Conservation (phyloP, 2,888 invertebrate species). For the Drosophila crucigera region DNA sequence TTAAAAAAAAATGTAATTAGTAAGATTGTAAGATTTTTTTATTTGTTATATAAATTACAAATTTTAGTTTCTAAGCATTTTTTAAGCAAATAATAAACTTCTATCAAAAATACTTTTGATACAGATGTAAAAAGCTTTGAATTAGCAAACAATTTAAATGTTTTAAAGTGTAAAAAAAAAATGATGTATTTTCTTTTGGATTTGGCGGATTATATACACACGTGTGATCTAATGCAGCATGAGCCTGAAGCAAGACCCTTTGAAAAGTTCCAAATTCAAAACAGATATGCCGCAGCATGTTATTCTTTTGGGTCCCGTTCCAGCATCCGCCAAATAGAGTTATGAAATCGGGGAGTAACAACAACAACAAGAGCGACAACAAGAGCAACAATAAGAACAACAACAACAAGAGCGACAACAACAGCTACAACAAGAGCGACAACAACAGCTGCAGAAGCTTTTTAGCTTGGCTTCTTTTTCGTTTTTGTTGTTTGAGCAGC, state of each 20-base stretch:
- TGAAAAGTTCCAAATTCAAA: conserved; percentile 34
- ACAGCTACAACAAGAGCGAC: conserved; percentile 7
- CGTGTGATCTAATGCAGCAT: not conserved
- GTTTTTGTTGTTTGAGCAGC: conserved; percentile 54
- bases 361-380: conserved; percentile 9
- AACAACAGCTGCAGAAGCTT: conserved; percentile 42
- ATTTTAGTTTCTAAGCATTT: accelerated
- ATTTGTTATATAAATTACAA: not conserved
- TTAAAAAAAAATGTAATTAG: not conserved
- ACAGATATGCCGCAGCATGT: conserved; percentile 16
- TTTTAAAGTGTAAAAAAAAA: not conserved
- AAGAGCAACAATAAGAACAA: conserved; percentile 18
- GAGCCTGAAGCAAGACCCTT: conserved; percentile 8
- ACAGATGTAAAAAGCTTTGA: not conserved
- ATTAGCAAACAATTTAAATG: not conserved
- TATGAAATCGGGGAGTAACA: conserved; percentile 36
- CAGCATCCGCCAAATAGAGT: conserved; percentile 56
- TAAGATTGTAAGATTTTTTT: not conserved
- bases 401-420: conserved; percentile 9
- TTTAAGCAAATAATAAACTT: not conserved
- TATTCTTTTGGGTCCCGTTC: conserved; percentile 15
- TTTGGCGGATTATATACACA: not conserved
- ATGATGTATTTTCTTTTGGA: not conserved
- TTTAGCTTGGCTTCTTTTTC: conserved; percentile 47
- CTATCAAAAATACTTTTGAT: not conserved